Evolutionary conservation across 30 jellyfish, hydroid and myxozoan species (phyloP).

Genomic region (Rhopilema esculentum): DNA sequence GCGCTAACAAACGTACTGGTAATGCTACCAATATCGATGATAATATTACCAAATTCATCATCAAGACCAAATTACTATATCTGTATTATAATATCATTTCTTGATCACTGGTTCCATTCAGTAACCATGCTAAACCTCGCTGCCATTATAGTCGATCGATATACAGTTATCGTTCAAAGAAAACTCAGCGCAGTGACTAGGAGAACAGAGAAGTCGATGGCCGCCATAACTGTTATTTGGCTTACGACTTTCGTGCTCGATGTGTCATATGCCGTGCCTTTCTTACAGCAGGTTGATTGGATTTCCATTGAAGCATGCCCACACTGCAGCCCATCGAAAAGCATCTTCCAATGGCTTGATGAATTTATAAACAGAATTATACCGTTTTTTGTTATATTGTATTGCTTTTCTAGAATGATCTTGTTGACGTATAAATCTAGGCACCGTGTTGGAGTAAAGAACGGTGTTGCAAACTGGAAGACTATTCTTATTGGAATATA

Average conservation of each 20-base stretch:
- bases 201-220: slow-evolving; percentile 35
- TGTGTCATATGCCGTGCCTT: slow-evolving; percentile 7
- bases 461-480: slow-evolving; percentile 51
- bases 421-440: slow-evolving; percentile 31
- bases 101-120: slow-evolving; percentile 60
- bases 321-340: slow-evolving; percentile 18
- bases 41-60: background rate
- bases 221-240: slow-evolving; percentile 56
- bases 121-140: slow-evolving; percentile 67
- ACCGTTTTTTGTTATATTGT: slow-evolving; percentile 21
- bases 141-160: slow-evolving; percentile 48
- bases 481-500: slow-evolving; percentile 55
- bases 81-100: slow-evolving; percentile 26
- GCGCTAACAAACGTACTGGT: slow-evolving; percentile 7
- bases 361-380: slow-evolving; percentile 14
- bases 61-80: slow-evolving; percentile 13
- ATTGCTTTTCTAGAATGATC: slow-evolving; percentile 24
- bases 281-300: background rate
- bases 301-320: background rate
- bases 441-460: slow-evolving; percentile 35
- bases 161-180: slow-evolving; percentile 37
- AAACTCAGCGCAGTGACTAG: slow-evolving; percentile 25
- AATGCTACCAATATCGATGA: slow-evolving; percentile 47
- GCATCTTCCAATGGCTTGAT: slow-evolving; percentile 12
- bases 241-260: slow-evolving; percentile 16